These are phyloP conservation scores for Copidosoma floridanum DNA, from an alignment of 1,140 invertebrate genomes.

Conservation along the genomic window DNA sequence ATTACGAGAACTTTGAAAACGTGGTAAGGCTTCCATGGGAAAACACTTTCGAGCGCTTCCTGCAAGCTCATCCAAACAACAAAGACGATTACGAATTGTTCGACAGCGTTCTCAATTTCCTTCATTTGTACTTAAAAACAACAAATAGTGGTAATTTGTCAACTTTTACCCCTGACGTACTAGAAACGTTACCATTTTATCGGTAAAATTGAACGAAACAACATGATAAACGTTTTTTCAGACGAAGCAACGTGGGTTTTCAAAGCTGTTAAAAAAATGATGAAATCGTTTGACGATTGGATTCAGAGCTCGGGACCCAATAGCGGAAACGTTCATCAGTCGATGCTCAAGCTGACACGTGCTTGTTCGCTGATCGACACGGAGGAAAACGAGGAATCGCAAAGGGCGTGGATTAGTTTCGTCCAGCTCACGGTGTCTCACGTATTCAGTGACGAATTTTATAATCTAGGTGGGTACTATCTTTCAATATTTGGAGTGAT, in stretches of 20 bases:
- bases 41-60: slow-evolving; percentile 59
- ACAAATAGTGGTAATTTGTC: slow-evolving; percentile 31
- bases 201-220: no score
- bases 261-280: slow-evolving; percentile 44
- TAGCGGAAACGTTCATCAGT: slow-evolving; percentile 46
- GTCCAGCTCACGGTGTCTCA: slow-evolving; percentile 44
- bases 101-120: slow-evolving; percentile 59
- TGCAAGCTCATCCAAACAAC: slow-evolving; percentile 61
- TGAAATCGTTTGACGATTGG: slow-evolving; percentile 42
- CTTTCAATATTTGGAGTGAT: no score
- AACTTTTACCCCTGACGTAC: no score
- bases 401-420: slow-evolving; percentile 41
- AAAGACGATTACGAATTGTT: slow-evolving; percentile 61
- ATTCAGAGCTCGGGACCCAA: slow-evolving; percentile 38
- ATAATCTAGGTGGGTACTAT: slow-evolving; percentile 60
- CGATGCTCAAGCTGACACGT: slow-evolving; percentile 42
- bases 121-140: slow-evolving; percentile 52
- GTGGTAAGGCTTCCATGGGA: slow-evolving; percentile 61
- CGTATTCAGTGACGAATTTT: slow-evolving; percentile 48
- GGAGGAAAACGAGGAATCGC: slow-evolving; percentile 25
- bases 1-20: slow-evolving; percentile 40
- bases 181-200: no score
- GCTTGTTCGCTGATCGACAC: slow-evolving; percentile 40
- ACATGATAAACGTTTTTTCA: slow-evolving; percentile 26
- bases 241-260: slow-evolving; percentile 36